Evolutionary conservation across 1,140 invertebrate species (phyloP).

Genomic region (Batillaria attramentaria): DNA sequence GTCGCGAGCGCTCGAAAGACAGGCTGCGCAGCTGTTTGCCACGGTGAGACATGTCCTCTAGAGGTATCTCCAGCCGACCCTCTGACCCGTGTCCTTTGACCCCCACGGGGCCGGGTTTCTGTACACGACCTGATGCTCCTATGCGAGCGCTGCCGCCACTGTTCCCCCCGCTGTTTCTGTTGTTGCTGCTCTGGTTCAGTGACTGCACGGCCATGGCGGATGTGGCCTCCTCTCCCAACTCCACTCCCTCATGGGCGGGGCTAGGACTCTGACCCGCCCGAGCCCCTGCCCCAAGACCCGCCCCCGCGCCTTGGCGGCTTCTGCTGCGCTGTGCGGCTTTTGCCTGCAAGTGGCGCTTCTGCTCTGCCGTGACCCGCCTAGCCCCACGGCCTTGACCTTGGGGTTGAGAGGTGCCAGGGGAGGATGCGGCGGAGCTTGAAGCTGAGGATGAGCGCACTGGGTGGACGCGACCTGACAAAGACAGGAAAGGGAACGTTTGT

Average conservation of each 20-base stretch:
- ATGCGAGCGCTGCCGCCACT: not conserved
- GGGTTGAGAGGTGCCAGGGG: slow-evolving; percentile 20
- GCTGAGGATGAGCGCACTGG: slow-evolving; percentile 44
- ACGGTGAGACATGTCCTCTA: slow-evolving; percentile 80
- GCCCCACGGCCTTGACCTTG: slow-evolving; percentile 14
- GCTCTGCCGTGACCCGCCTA: slow-evolving; percentile 39
- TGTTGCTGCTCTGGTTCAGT: slow-evolving; percentile 73
- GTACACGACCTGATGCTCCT: not conserved
- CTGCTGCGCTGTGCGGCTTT: slow-evolving; percentile 43
- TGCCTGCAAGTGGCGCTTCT: slow-evolving; percentile 39
- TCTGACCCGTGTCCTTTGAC: not conserved
- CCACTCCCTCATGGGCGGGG: slow-evolving; percentile 36
- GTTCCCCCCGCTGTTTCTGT: slow-evolving; percentile 75
- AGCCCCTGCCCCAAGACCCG: not conserved
- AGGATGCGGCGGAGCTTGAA: slow-evolving; percentile 20
- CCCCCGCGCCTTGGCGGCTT: slow-evolving; percentile 33
- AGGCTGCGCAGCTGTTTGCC: slow-evolving; percentile 46
- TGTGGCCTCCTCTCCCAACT: slow-evolving; percentile 64
- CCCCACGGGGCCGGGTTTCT: not conserved
- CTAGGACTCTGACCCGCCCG: slow-evolving; percentile 4
- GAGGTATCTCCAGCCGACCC: slow-evolving; percentile 79
- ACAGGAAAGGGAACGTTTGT: not conserved
- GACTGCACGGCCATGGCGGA: slow-evolving; percentile 81
- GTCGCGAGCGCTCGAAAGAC: slow-evolving; percentile 34
- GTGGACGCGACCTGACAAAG: slow-evolving; percentile 56